These are phyloP conservation scores for Setophaga coronata DNA, from an alignment of 2,113 vertebrate genomes.

Conservation along the genomic window DNA sequence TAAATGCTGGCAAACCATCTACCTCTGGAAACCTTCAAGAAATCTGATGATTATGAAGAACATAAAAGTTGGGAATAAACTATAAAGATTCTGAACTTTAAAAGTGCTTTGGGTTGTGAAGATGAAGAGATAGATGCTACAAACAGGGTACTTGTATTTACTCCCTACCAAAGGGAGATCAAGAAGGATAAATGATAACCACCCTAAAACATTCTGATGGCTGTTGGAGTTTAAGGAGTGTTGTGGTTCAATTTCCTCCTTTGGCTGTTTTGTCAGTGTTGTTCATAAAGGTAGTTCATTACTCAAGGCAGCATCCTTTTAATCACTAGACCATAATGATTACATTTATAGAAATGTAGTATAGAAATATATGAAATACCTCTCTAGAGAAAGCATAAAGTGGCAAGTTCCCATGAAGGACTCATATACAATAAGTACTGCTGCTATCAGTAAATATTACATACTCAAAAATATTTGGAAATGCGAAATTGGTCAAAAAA, in stretches of 20 bases:
- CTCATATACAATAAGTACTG: not conserved
- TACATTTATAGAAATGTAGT: not conserved
- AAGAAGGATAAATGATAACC: not conserved
- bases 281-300: not conserved
- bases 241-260: not conserved
- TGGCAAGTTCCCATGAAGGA: not conserved
- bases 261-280: not conserved
- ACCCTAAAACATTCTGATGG: not conserved
- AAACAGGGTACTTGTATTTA: not conserved
- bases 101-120: not conserved
- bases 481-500: not conserved
- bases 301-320: not conserved
- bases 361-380: not conserved
- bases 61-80: not conserved
- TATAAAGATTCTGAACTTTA: not conserved
- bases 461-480: not conserved
- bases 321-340: not conserved
- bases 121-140: not conserved
- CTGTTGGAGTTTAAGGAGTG: not conserved
- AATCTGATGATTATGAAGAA: not conserved
- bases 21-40: not conserved
- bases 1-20: not conserved
- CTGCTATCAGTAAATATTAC: not conserved
- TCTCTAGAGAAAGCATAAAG: not conserved
- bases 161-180: not conserved